phyloP scores from a whole-genome alignment of 2,113 vertebrate genomes.

The Orientallactaga bullata region DNA sequence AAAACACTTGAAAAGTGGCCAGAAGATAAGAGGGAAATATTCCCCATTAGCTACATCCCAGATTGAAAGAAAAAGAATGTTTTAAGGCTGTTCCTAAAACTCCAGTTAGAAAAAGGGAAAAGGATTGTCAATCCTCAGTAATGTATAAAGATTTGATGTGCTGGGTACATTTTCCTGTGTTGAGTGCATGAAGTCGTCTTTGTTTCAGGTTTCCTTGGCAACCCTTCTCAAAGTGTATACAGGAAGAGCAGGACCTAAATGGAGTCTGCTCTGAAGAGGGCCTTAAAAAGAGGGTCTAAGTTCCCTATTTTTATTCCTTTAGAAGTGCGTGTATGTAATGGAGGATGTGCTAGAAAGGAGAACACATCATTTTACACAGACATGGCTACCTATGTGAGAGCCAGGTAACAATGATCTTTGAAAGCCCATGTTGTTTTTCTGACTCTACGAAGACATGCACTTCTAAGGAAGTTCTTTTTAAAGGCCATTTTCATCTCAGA shows the following conservation, averaged over 20 bases:
- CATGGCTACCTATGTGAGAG: slow-evolving; percentile 71
- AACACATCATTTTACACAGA: slow-evolving; percentile 84
- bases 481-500: slow-evolving; percentile 62
- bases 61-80: slow-evolving; percentile 46
- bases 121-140: slow-evolving; percentile 64
- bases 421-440: slow-evolving; percentile 69
- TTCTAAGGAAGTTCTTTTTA: slow-evolving; percentile 67
- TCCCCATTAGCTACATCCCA: slow-evolving; percentile 30
- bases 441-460: slow-evolving; percentile 24
- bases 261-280: slow-evolving; percentile 83
- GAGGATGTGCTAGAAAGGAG: slow-evolving; percentile 83
- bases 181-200: slow-evolving; percentile 75
- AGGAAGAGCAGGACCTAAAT: slow-evolving; percentile 83
- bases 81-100: slow-evolving; percentile 70
- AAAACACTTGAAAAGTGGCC: slow-evolving; percentile 80
- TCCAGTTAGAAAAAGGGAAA: slow-evolving; percentile 59
- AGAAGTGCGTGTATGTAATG: slow-evolving; percentile 80
- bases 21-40: slow-evolving; percentile 73
- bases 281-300: slow-evolving; percentile 78
- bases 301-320: slow-evolving; percentile 85
- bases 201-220: slow-evolving; percentile 87
- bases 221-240: slow-evolving; percentile 80
- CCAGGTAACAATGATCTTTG: slow-evolving; percentile 47
- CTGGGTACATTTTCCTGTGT: slow-evolving; percentile 80
- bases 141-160: slow-evolving; percentile 74